phyloP scores from a whole-genome alignment of 2,888 invertebrate species.

The Cryptus armator region DNA sequence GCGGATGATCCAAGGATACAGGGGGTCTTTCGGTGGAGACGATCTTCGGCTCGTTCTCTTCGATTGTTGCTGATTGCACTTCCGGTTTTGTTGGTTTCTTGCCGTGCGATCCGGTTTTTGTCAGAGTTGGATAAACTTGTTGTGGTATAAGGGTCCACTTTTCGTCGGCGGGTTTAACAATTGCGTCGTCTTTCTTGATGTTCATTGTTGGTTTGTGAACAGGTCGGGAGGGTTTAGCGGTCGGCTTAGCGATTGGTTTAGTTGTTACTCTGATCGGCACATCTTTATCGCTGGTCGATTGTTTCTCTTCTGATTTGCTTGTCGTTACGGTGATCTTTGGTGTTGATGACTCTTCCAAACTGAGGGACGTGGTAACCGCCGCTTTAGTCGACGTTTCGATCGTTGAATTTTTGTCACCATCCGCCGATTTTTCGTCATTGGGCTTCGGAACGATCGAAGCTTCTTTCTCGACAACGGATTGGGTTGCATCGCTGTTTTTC shows the following conservation, averaged over 20 bases:
- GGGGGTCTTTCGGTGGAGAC: slow-evolving; percentile 80
- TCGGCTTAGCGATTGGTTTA: slow-evolving; percentile 35
- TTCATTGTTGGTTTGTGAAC: slow-evolving; percentile 56
- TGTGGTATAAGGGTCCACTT: slow-evolving; percentile 71
- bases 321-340: background rate
- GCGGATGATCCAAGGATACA: slow-evolving; percentile 87
- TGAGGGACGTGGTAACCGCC: slow-evolving; percentile 10
- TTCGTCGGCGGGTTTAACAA: slow-evolving; percentile 40
- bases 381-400: slow-evolving; percentile 45
- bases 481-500: slow-evolving; percentile 49
- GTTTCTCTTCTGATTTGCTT: slow-evolving; percentile 29
- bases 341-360: slow-evolving; percentile 14
- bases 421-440: background rate
- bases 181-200: slow-evolving; percentile 52
- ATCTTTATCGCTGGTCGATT: slow-evolving; percentile 20
- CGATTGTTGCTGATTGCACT: slow-evolving; percentile 49
- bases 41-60: slow-evolving; percentile 80
- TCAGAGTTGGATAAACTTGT: slow-evolving; percentile 57
- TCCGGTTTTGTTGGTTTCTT: slow-evolving; percentile 47
- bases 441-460: background rate
- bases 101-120: slow-evolving; percentile 48
- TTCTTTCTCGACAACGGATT: slow-evolving; percentile 4
- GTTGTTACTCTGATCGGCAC: slow-evolving; percentile 9
- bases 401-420: slow-evolving; percentile 40
- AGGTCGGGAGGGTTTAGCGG: slow-evolving; percentile 35